A percentile compares a stretch with the other conserved stretches of the same genome.
Evolutionary conservation across 2,113 vertebrate species (phyloP).

Genomic region (Pomatostomus ruficeps): DNA sequence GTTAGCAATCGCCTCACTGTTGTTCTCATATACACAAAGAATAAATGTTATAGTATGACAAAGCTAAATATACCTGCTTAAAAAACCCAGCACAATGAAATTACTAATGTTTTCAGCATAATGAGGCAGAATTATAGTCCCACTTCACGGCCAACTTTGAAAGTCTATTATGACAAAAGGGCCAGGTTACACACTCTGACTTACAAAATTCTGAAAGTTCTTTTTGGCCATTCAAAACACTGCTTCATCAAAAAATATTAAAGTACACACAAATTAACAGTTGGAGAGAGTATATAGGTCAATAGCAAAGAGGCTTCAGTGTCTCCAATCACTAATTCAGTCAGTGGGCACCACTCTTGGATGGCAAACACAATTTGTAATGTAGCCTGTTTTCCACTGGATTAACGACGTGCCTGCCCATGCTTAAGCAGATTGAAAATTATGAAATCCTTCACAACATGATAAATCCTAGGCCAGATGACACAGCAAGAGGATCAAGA

Average conservation of each 20-base stretch:
- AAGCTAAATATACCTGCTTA: neutral
- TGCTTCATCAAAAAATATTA: neutral
- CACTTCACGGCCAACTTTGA: neutral
- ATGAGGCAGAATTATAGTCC: neutral
- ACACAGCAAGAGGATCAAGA: constrained; percentile 10
- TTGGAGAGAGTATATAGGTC: neutral
- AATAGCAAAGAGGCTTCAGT: neutral
- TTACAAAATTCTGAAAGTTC: neutral
- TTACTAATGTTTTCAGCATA: neutral
- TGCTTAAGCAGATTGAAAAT: constrained; percentile 53
- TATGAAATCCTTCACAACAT: constrained; percentile 42
- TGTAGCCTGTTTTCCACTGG: constrained; percentile 10
- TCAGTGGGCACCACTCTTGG: neutral
- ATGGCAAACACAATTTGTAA: neutral
- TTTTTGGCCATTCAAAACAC: neutral
- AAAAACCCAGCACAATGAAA: neutral
- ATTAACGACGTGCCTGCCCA: neutral
- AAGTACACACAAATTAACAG: neutral
- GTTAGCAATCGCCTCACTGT: neutral
- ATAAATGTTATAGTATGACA: neutral
- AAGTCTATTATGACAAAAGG: neutral
- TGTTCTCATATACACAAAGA: neutral
- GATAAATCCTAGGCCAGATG: constrained; percentile 44
- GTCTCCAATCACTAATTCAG: neutral
- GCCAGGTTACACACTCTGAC: neutral